Conservation (phyloP, 2,797 vertebrate species). For the Cheirogaleus major region DNA sequence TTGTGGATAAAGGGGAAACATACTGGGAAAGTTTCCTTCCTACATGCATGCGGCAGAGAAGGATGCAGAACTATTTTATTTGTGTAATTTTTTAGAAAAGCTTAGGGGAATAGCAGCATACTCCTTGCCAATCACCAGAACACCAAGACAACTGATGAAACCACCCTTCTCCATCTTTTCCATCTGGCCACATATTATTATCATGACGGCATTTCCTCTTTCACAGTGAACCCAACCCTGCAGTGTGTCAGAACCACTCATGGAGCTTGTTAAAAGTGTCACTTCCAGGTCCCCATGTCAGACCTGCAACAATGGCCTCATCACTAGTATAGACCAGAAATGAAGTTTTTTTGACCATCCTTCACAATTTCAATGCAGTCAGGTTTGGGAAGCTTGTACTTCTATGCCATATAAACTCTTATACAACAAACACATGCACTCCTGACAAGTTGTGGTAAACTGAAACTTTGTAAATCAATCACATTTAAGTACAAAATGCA, state of each 20-base stretch:
- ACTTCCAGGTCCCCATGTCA: not conserved
- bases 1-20: not conserved
- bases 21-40: not conserved
- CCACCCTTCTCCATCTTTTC: not conserved
- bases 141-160: not conserved
- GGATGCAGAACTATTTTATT: not conserved
- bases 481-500: not conserved
- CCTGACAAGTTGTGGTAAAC: not conserved
- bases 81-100: not conserved
- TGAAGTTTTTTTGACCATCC: not conserved
- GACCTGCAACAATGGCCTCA: not conserved
- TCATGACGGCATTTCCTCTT: not conserved
- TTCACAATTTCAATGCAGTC: not conserved
- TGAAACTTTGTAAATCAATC: not conserved
- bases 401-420: not conserved
- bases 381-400: not conserved
- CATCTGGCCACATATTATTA: not conserved
- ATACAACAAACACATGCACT: not conserved
- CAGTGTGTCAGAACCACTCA: not conserved
- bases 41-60: not conserved
- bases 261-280: not conserved
- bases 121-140: not conserved
- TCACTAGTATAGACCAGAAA: not conserved
- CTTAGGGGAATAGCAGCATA: not conserved
- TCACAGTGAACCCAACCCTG: not conserved